phyloP scores from a whole-genome alignment of 2,888 invertebrate species.

The Ceraclea dissimilis region DNA sequence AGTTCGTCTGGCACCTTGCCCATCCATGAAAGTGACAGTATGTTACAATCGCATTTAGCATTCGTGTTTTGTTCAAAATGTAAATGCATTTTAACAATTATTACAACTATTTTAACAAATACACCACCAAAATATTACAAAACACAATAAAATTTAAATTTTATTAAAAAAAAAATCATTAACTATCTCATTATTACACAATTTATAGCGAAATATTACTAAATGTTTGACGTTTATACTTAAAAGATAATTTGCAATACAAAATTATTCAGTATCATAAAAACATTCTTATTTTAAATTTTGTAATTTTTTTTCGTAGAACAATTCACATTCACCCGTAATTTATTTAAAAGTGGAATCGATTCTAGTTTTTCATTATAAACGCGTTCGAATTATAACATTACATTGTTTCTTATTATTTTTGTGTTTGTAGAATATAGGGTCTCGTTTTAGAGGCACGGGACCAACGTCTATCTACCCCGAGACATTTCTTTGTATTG shows the following conservation, averaged over 20 bases:
- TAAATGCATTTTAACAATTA: conserved; percentile 88
- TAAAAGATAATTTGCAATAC: neutral
- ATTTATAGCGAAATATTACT: neutral
- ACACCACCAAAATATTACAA: too few species aligned
- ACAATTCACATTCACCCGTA: too few species aligned
- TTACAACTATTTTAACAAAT: too few species aligned
- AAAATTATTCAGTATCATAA: too few species aligned
- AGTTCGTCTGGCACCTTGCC: conserved; percentile 94
- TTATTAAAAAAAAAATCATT: neutral
- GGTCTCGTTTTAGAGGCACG: conserved; percentile 14
- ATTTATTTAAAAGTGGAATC: neutral
- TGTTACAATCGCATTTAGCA: conserved; percentile 91
- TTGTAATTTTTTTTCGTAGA: too few species aligned
- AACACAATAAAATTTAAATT: too few species aligned
- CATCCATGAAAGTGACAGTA: conserved; percentile 96
- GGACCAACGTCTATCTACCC: conserved; percentile 25
- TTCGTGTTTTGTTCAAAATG: conserved; percentile 91
- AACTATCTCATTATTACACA: neutral
- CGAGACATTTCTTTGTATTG: conserved; percentile 31
- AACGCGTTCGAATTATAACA: neutral
- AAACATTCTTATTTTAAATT: too few species aligned
- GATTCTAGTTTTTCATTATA: neutral
- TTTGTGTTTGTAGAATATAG: neutral
- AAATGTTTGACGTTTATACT: neutral
- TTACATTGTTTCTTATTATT: neutral